A percentile compares a stretch with the other conserved stretches of the same genome.
phyloP scores from a whole-genome alignment of 2,888 invertebrate genomes.

The Eupithecia subumbrata region DNA sequence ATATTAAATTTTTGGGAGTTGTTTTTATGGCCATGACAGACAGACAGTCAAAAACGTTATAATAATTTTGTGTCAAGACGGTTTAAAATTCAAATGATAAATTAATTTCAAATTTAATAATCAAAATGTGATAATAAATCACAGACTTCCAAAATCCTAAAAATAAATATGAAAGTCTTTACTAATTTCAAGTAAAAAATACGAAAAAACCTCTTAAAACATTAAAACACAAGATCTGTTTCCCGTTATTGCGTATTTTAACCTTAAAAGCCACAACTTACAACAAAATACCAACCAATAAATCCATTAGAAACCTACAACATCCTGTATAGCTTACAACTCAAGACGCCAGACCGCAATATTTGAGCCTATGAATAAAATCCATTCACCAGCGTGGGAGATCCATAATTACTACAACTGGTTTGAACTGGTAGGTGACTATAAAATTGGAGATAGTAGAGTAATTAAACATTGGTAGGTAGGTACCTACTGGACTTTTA shows the following conservation, averaged over 20 bases:
- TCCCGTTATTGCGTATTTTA: background rate
- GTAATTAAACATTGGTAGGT: background rate
- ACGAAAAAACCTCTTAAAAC: background rate
- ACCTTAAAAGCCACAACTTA: background rate
- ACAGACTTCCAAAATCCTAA: no score
- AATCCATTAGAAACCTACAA: constrained; percentile 3
- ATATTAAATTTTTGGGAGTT: no score
- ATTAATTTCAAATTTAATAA: background rate
- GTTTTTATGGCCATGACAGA: background rate
- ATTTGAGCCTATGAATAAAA: constrained; percentile 43
- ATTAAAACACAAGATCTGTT: background rate
- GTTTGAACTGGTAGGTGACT: constrained; percentile 21
- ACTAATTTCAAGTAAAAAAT: no score
- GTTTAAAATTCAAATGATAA: background rate
- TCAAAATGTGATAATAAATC: no score
- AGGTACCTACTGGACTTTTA: background rate
- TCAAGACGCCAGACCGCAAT: constrained; percentile 35
- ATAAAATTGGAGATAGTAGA: background rate
- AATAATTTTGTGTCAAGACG: background rate
- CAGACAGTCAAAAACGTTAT: background rate
- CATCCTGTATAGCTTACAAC: constrained; percentile 29
- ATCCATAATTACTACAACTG: constrained; percentile 40
- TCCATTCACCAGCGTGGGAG: constrained; percentile 49
- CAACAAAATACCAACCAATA: constrained; percentile 1
- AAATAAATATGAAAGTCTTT: no score